Evolutionary conservation across 2,113 vertebrate species (phyloP), one percentile per base, ranked within the genome.

Genomic region (Pseudopodoces humilis): DNA sequence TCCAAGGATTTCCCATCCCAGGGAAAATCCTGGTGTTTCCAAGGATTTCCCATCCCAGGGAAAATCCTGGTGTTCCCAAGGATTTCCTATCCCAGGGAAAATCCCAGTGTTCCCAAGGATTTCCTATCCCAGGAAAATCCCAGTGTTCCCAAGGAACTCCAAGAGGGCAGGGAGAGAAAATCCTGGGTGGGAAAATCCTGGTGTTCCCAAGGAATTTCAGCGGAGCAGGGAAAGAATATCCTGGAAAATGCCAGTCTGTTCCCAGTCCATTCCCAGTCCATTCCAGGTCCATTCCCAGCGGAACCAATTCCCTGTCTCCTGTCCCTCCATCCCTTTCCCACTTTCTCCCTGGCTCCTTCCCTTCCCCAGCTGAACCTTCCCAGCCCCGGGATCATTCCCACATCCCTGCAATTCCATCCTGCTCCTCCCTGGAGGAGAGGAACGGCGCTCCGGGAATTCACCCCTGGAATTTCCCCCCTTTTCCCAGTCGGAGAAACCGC

Each of bases 401-500:
- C 23, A 4, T 0, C 53, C 30, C 37, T 30, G 58, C 7, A 62
- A 25, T 9, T 24, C n/a, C 55, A 30, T 13, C 22, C 28, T 3
- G 59, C 35, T 4, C 30, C 76, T 46, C 67, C 39, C 50, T 14
- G 30, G 39, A 39, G 37, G 37, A 39, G 39, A 39, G 21, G 14
- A 2, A 0, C 2, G 10, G 7, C 49, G 0, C 60, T 55, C 35
- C 2, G 11, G 11, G 0, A 11, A 12, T 27, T 16, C 39, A 39
- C 39, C 39, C 39, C 39, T 4, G 14, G 22, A 77, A 79, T 50
- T 35, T 44, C 78, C 22, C 9, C 43, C 35, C 9, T n/a, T 97
- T 97, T 8, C 23, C 82, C 98, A 99, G 99, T 98, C 98, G 41
- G 99, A 99, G 98, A 99, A 99, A 89, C 98, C 99, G 11, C 97